Evolutionary conservation across 2,888 invertebrate species (phyloP).

Genomic region (Brenthis ino): DNA sequence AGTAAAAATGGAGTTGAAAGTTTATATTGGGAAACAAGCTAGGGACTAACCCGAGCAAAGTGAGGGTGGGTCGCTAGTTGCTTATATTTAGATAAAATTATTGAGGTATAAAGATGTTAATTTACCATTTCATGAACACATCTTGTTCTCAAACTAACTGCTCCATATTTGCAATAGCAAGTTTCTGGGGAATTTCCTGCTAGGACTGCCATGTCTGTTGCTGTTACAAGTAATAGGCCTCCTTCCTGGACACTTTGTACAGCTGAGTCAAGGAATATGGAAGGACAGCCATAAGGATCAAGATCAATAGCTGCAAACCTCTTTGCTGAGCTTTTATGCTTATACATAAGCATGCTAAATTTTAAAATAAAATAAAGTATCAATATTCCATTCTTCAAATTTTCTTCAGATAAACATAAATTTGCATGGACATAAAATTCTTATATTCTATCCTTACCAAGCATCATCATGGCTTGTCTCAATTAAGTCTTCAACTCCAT

Average conservation of each 20-base stretch:
- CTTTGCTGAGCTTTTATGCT: slow-evolving; percentile 84
- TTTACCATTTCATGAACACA: slow-evolving; percentile 96
- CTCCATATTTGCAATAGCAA: slow-evolving; percentile 96
- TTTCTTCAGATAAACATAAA: no score
- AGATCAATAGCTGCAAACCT: slow-evolving; percentile 95
- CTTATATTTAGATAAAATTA: no score
- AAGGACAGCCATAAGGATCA: slow-evolving; percentile 98
- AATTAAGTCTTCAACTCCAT: slow-evolving; percentile 88
- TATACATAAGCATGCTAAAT: slow-evolving; percentile 91
- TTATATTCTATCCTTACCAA: slow-evolving; percentile 81
- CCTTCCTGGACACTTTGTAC: slow-evolving; percentile 91
- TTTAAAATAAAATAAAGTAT: background rate
- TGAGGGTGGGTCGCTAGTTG: no score
- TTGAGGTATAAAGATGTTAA: no score
- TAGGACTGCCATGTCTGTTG: slow-evolving; percentile 97
- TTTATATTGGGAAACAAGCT: no score
- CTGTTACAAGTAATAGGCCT: slow-evolving; percentile 96
- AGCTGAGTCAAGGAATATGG: slow-evolving; percentile 94
- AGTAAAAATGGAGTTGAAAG: no score
- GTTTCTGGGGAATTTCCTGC: slow-evolving; percentile 98
- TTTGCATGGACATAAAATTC: background rate
- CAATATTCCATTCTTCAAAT: background rate
- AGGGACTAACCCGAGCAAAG: no score
- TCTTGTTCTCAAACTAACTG: slow-evolving; percentile 91
- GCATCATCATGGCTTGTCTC: slow-evolving; percentile 93